These are phyloP conservation scores for Nowickia ferox DNA, from an alignment of 2,888 invertebrate species.

Conservation along the genomic window DNA sequence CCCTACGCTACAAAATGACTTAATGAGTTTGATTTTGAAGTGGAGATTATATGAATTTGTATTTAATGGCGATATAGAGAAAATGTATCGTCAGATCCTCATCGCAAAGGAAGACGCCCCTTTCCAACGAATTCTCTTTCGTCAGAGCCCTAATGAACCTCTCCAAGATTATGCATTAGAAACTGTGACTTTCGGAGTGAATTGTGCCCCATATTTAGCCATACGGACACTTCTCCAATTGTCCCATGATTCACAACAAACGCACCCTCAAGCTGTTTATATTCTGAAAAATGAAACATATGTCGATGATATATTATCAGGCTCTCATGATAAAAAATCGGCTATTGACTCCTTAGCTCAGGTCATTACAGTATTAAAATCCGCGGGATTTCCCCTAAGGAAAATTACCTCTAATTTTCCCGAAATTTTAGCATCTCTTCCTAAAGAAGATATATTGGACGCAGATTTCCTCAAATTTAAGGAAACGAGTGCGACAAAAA, in stretches of 20 bases:
- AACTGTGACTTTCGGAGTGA: not conserved
- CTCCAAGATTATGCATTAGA: not conserved
- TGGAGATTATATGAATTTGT: not conserved
- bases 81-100: slow-evolving; percentile 5
- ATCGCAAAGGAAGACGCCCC: too few species aligned
- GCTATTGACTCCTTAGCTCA: too few species aligned
- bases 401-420: too few species aligned
- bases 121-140: not conserved
- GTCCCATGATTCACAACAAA: too few species aligned
- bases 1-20: not conserved
- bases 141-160: not conserved
- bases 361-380: not conserved
- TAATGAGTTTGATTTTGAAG: not conserved
- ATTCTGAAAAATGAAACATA: not conserved
- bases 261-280: not conserved
- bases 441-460: too few species aligned
- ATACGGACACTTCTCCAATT: too few species aligned
- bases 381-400: too few species aligned
- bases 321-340: too few species aligned
- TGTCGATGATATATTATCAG: not conserved
- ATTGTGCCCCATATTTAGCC: too few species aligned
- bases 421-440: too few species aligned
- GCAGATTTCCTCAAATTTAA: too few species aligned
- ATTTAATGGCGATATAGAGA: slow-evolving; percentile 4
- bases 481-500: too few species aligned